These are phyloP conservation scores for Actenoides lindsayi DNA, from an alignment of 2,113 vertebrate species.

Conservation along the genomic window DNA sequence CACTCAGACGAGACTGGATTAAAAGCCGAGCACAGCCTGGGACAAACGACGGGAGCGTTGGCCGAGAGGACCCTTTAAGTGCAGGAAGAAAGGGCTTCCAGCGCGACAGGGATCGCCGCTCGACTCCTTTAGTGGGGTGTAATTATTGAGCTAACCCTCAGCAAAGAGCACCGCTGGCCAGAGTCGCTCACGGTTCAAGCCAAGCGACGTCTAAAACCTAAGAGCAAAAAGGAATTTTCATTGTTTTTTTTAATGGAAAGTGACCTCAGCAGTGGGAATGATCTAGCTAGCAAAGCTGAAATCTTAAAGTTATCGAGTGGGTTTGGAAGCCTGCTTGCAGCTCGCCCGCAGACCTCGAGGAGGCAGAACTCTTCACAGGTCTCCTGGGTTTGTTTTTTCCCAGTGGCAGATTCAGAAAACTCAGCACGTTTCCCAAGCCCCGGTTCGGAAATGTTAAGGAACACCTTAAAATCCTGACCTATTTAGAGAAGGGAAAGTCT, in stretches of 20 bases:
- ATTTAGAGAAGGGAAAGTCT: constrained; percentile 29
- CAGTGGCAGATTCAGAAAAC: constrained; percentile 21
- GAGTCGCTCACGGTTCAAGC: constrained; percentile 13
- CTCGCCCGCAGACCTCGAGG: constrained; percentile 34
- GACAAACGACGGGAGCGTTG: constrained; percentile 20
- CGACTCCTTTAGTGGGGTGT: not conserved
- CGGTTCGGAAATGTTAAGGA: constrained; percentile 48
- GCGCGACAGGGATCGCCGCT: constrained; percentile 34
- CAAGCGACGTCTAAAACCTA: constrained; percentile 55
- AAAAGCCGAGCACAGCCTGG: constrained; percentile 47
- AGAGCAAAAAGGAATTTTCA: not conserved
- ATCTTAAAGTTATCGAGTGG: constrained; percentile 23
- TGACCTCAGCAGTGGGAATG: constrained; percentile 45
- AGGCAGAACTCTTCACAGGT: constrained; percentile 13
- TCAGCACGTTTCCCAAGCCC: constrained; percentile 33
- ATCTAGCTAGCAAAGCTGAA: constrained; percentile 32
- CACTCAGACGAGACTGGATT: constrained; percentile 25
- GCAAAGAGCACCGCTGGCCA: constrained; percentile 33
- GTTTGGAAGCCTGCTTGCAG: constrained; percentile 67
- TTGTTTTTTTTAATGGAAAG: not conserved
- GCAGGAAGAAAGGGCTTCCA: constrained; percentile 32
- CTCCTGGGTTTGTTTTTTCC: not conserved
- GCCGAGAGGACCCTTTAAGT: not conserved
- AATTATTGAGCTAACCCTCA: constrained; percentile 24
- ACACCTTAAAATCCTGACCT: constrained; percentile 36